phyloP scores from a whole-genome alignment of 1,140 invertebrate genomes.

The Zaprionus capensis region DNA sequence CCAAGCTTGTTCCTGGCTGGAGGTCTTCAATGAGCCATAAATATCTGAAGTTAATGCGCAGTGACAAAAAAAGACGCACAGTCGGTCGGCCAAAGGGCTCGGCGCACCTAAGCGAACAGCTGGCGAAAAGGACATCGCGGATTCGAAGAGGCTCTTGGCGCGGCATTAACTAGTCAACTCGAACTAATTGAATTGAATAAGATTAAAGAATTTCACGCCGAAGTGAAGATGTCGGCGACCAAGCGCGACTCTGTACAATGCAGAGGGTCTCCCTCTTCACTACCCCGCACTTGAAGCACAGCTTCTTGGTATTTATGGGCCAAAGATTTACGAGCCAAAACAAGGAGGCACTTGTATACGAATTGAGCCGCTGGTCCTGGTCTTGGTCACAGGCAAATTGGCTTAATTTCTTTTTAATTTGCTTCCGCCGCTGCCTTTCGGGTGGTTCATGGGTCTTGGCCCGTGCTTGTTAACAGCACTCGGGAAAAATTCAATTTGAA shows the following conservation, averaged over 20 bases:
- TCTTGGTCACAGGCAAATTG: constrained; percentile 67
- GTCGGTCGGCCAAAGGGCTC: not conserved
- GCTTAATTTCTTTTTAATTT: constrained; percentile 84
- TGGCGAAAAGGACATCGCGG: constrained; percentile 53
- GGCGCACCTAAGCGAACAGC: constrained; percentile 47
- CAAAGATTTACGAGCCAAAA: constrained; percentile 80
- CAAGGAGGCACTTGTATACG: constrained; percentile 52
- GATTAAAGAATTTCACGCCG: constrained; percentile 83
- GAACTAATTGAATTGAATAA: constrained; percentile 84
- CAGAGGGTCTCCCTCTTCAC: not conserved
- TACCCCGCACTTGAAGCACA: not conserved
- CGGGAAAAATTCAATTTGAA: constrained; percentile 76
- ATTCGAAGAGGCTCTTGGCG: constrained; percentile 28
- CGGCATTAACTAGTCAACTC: constrained; percentile 82
- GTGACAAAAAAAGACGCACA: constrained; percentile 47
- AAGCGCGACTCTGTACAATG: constrained; percentile 27
- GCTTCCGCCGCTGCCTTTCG: constrained; percentile 56
- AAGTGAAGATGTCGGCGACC: constrained; percentile 67
- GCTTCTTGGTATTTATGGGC: constrained; percentile 73
- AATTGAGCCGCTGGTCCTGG: constrained; percentile 55
- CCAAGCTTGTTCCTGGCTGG: not conserved
- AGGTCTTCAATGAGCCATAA: constrained; percentile 55
- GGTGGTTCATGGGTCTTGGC: not conserved
- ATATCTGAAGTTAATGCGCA: constrained; percentile 76
- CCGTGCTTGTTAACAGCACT: constrained; percentile 23